Percentiles rank a stretch among this genome's conserved stretches.
Conservation (phyloP, 2,113 vertebrate species). For the Oreochromis spilurus region DNA sequence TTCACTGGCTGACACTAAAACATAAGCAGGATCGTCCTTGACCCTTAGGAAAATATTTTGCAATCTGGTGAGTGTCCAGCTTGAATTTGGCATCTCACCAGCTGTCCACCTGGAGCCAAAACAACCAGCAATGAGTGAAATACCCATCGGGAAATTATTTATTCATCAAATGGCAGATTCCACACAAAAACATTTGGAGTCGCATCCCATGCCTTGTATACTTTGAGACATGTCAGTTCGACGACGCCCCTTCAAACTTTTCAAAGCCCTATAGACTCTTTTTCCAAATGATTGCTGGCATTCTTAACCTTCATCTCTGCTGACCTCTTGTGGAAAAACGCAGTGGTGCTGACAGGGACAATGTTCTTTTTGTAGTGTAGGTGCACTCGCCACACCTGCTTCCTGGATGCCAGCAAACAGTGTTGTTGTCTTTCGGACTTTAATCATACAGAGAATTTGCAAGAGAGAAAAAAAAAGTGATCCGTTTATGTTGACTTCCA, state of each 20-base stretch:
- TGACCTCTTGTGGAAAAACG: conserved; percentile 40
- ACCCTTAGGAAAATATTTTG: background rate
- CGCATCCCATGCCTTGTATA: background rate
- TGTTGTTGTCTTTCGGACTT: background rate
- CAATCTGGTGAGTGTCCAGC: background rate
- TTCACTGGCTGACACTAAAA: background rate
- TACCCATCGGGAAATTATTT: background rate
- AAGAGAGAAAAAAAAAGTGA: background rate
- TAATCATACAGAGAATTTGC: too few relatives aligned
- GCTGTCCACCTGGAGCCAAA: background rate
- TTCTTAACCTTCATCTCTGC: conserved; percentile 15
- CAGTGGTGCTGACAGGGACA: background rate
- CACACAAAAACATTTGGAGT: background rate
- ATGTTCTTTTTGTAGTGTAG: background rate
- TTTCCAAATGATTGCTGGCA: background rate
- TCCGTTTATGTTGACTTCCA: background rate
- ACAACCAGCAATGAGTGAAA: background rate
- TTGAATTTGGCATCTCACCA: background rate
- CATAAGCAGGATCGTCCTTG: background rate
- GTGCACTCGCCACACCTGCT: background rate
- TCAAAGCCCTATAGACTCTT: background rate
- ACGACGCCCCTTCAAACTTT: background rate
- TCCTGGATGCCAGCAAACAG: conserved; percentile 2
- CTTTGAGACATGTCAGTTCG: background rate
- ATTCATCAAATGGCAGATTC: background rate